Evolutionary conservation across 2,113 vertebrate species (phyloP), one percentile per base, ranked within the genome.

Genomic region (Heterocephalus glaber): DNA sequence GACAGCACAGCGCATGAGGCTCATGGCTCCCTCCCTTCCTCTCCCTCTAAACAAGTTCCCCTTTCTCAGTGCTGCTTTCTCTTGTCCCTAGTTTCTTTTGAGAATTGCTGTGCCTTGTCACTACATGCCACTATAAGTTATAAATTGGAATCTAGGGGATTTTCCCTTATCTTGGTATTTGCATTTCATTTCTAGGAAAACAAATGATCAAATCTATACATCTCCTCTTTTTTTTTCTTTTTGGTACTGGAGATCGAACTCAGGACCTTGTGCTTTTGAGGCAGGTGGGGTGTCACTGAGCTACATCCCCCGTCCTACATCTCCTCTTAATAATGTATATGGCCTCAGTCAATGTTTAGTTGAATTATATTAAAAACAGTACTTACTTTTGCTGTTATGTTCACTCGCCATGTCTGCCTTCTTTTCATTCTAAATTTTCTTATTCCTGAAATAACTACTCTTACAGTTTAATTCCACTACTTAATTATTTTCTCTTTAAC

Each of bases 141-240:
- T 66, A 44, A 72, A 61, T 19, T 20, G 52, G 14, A 66, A 52
- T 81, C 74, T 49, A 54, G 52, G 49, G 41, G 35, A 86, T 20
- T 72, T 88, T 95, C 9, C 28, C 58, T 17, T 70, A 47, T 56
- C 35, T 74, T 95, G n/a, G 8, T 65, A 13, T 47, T 90, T 93
- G 8, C 9, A 20, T 66, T 83, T 92, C 14, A 58, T 95, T 96
- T 66, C 66, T 61, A 81, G 86, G 94, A 94, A 65, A 66, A 60
- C 83, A 70, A 86, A 60, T 24, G 38, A 35, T 74, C 81, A 66
- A 20, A 63, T 89, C 44, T 38, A 8, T 86, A 77, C 79, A 60
- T 92, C 41, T 41, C 77, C 47, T 49, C 9, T 49, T 49, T 49
- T 5, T 49, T 6, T 49, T 49, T 49, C 5, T 49, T 49, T 49